Conservation (phyloP, 2,888 invertebrate species). For the Dorcus parallelipipedus region DNA sequence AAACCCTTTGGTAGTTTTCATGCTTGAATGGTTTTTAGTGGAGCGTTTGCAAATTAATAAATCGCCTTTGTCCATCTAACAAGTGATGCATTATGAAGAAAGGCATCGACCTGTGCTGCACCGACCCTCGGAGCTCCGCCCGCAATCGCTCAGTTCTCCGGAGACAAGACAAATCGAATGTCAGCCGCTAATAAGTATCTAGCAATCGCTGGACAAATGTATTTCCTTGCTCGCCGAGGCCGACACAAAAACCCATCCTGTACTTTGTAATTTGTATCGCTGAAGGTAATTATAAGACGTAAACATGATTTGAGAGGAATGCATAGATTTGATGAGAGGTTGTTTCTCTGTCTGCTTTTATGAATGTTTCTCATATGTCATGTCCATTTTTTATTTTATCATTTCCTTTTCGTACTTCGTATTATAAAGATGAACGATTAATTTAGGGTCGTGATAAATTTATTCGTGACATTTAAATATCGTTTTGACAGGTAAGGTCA, state of each 20-base stretch:
- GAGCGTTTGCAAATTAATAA: conserved; percentile 37
- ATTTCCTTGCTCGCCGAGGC: conserved; percentile 47
- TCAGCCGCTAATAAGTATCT: conserved; percentile 55
- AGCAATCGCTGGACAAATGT: conserved; percentile 51
- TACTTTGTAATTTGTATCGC: conserved; percentile 51
- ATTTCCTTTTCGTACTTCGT: conserved; percentile 14
- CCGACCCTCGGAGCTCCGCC: conserved; percentile 33
- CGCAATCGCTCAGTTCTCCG: conserved; percentile 47
- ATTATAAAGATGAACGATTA: conserved; percentile 16
- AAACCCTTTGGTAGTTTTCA: neutral
- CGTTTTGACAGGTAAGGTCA: neutral
- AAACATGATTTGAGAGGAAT: conserved; percentile 33
- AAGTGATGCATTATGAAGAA: conserved; percentile 24
- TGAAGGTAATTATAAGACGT: conserved; percentile 48
- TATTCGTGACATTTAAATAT: neutral
- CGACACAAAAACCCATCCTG: conserved; percentile 49
- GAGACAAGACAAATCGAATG: conserved; percentile 55
- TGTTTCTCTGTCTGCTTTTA: conserved; percentile 25
- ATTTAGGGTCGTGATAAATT: conserved; percentile 17
- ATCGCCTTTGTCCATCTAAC: conserved; percentile 35
- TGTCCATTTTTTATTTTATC: conserved; percentile 15
- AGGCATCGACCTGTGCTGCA: conserved; percentile 30
- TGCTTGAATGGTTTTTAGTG: neutral
- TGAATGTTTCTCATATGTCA: conserved; percentile 29
- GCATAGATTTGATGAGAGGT: conserved; percentile 32